Evolutionary conservation across 1,140 invertebrate genomes (phyloP).

Genomic region (Octopus bimaculoides): DNA sequence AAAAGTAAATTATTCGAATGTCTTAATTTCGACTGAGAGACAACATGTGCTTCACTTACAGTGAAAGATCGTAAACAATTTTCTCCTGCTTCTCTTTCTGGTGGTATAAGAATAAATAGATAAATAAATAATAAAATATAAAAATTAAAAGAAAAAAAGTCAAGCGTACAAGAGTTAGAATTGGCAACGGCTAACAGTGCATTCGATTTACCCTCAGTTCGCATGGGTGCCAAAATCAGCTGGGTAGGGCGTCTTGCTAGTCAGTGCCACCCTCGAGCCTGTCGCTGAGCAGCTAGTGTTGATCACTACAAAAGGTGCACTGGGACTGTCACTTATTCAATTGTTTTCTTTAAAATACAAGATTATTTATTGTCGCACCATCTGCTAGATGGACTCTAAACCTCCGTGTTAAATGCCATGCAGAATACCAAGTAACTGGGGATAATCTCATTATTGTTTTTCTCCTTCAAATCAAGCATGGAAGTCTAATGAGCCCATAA

Average conservation of each 20-base stretch:
- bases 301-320: neutral
- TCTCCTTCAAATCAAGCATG: conserved; percentile 3
- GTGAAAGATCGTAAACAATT: too few species aligned
- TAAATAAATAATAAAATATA: too few species aligned
- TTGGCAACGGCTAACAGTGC: too few species aligned
- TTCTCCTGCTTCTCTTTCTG: too few species aligned
- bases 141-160: too few species aligned
- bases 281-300: neutral
- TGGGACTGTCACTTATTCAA: conserved; percentile 1
- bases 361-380: conserved; percentile 7
- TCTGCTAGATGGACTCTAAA: neutral
- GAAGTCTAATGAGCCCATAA: conserved; percentile 1
- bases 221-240: neutral
- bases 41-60: too few species aligned
- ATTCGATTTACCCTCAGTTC: neutral
- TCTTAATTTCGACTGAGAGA: too few species aligned
- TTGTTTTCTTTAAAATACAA: conserved; percentile 9
- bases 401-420: neutral
- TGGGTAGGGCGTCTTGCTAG: neutral
- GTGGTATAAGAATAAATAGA: too few species aligned
- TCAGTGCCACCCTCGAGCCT: neutral
- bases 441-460: neutral
- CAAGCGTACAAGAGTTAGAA: too few species aligned
- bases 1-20: too few species aligned
- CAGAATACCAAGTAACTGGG: neutral